Conservation (phyloP, 2,113 vertebrate genomes). For the Mustela nigripes region DNA sequence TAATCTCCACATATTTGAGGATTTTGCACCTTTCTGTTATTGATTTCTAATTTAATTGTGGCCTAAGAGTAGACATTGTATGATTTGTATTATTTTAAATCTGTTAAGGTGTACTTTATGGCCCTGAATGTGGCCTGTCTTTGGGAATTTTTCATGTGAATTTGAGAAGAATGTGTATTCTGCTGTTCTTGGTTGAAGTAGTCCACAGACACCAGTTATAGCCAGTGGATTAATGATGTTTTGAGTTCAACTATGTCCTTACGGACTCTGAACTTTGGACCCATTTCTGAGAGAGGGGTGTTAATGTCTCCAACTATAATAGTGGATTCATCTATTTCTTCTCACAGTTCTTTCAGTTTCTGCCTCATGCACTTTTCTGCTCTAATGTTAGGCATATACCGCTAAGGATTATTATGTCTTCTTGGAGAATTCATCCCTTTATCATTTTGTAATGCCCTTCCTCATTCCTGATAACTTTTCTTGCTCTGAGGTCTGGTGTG, state of each 20-base stretch:
- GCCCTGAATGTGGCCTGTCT: neutral
- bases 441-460: neutral
- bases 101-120: neutral
- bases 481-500: neutral
- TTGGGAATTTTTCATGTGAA: neutral
- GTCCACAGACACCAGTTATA: neutral
- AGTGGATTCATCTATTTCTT: neutral
- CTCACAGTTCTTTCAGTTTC: neutral
- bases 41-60: neutral
- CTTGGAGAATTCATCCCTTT: neutral
- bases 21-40: neutral
- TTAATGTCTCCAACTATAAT: neutral
- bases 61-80: neutral
- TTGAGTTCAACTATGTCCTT: neutral
- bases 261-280: neutral
- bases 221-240: neutral
- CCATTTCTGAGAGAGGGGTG: neutral
- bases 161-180: neutral
- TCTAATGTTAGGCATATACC: neutral
- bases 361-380: neutral
- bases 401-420: neutral
- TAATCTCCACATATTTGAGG: neutral
- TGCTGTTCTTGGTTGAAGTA: neutral
- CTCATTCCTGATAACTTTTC: neutral
- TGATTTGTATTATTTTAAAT: neutral